phyloP scores from a whole-genome alignment of 2,113 vertebrate genomes.

The Tyrannus savana region DNA sequence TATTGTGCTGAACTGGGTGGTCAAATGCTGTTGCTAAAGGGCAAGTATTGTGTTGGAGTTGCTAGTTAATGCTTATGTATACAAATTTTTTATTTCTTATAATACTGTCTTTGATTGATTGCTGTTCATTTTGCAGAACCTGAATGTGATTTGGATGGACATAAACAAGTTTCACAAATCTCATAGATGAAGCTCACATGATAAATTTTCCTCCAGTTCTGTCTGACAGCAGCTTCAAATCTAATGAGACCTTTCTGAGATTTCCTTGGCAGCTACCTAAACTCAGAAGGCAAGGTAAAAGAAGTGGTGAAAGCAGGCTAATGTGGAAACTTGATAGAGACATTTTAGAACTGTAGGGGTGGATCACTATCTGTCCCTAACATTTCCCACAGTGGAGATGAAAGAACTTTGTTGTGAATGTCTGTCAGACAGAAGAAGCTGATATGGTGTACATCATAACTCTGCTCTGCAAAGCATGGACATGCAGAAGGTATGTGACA shows the following conservation, averaged over 20 bases:
- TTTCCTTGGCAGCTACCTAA: slow-evolving; percentile 22
- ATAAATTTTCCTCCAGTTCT: slow-evolving; percentile 8
- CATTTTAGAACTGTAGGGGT: background rate
- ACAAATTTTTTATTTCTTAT: slow-evolving; percentile 7
- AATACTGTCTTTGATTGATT: slow-evolving; percentile 10
- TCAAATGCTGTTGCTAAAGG: background rate
- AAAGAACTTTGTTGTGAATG: background rate
- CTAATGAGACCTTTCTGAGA: slow-evolving; percentile 12
- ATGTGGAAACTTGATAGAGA: slow-evolving; percentile 6
- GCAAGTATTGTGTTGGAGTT: background rate
- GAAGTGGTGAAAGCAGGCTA: slow-evolving; percentile 26
- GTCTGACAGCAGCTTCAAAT: background rate
- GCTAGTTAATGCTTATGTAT: background rate
- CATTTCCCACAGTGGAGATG: background rate
- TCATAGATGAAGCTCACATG: background rate
- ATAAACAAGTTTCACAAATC: slow-evolving; percentile 1
- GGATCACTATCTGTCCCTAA: background rate
- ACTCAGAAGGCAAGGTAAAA: slow-evolving; percentile 9
- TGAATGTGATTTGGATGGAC: background rate
- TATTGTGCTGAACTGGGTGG: background rate
- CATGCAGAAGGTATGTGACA: background rate
- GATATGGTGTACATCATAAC: background rate
- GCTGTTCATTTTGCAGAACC: background rate
- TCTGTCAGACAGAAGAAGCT: background rate
- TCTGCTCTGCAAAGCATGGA: background rate